Evolutionary conservation across 2,888 invertebrate genomes (phyloP).

Genomic region (Blastobasis adustella): DNA sequence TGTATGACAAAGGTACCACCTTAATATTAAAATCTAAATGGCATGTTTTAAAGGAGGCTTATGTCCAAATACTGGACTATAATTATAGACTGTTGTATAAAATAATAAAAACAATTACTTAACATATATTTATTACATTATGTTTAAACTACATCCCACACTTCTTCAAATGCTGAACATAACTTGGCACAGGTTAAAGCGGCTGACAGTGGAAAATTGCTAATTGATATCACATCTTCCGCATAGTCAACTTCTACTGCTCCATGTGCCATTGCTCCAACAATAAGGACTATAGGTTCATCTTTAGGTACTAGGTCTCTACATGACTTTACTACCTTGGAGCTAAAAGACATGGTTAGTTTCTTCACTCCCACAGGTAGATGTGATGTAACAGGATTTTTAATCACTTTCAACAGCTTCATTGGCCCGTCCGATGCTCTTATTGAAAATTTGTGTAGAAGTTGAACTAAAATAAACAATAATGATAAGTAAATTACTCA

Average conservation of each 20-base stretch:
- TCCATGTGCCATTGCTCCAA: constrained; percentile 99
- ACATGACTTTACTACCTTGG: constrained; percentile 80
- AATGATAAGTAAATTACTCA: background rate
- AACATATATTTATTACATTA: background rate
- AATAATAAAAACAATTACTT: too few relatives aligned
- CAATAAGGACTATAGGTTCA: constrained; percentile 91
- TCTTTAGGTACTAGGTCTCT: constrained; percentile 84
- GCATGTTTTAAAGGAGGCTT: too few relatives aligned
- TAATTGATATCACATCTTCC: constrained; percentile 93
- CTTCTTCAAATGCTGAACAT: constrained; percentile 95
- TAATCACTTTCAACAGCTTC: constrained; percentile 95
- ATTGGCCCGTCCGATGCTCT: constrained; percentile 91
- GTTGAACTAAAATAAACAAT: constrained; percentile 83
- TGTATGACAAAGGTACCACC: too few relatives aligned
- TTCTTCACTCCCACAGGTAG: constrained; percentile 95
- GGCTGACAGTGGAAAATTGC: constrained; percentile 96
- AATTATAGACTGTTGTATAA: too few relatives aligned
- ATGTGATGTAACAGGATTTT: constrained; percentile 96
- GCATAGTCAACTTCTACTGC: constrained; percentile 91
- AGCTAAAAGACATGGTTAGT: constrained; percentile 91
- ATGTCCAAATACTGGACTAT: too few relatives aligned
- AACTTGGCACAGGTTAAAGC: constrained; percentile 97
- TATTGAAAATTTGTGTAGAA: constrained; percentile 95
- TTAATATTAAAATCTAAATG: too few relatives aligned
- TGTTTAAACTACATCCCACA: constrained; percentile 83